Conservation (phyloP, 2,888 invertebrate genomes). For the Gortyna flavago region DNA sequence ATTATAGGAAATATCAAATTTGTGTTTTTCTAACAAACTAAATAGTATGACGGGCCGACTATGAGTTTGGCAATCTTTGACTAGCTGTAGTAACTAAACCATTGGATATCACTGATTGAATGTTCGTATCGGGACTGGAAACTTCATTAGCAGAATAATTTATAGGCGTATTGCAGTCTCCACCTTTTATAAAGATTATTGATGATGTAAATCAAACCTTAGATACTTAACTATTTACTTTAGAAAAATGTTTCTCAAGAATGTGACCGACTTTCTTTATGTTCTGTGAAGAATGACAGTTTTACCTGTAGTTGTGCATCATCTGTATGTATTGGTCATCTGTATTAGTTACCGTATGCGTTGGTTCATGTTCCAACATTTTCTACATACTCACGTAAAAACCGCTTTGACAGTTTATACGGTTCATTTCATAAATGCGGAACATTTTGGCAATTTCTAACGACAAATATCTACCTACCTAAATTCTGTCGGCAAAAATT, state of each 20-base stretch:
- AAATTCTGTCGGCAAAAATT: constrained; percentile 14
- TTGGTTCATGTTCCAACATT: background rate
- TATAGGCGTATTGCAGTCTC: no score
- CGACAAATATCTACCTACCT: background rate
- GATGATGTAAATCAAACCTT: background rate
- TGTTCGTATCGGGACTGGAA: no score
- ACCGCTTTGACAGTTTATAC: background rate
- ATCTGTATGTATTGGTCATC: constrained; percentile 6
- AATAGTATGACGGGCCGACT: no score
- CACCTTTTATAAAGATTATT: background rate
- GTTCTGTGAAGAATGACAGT: constrained; percentile 15
- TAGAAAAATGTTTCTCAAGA: background rate
- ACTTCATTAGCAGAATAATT: no score
- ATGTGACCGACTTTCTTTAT: background rate
- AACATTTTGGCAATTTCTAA: constrained; percentile 1
- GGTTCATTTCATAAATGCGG: background rate
- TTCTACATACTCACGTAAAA: background rate
- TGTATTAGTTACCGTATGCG: background rate
- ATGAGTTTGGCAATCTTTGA: no score
- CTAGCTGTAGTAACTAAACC: no score
- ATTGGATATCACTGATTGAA: no score
- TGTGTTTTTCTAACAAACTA: no score
- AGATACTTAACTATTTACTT: background rate
- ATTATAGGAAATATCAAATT: no score
- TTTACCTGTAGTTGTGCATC: background rate